A percentile compares a stretch with the other conserved stretches of the same genome.
Evolutionary conservation across 2,797 vertebrate species (phyloP).

Genomic region (Trematomus bernacchii): DNA sequence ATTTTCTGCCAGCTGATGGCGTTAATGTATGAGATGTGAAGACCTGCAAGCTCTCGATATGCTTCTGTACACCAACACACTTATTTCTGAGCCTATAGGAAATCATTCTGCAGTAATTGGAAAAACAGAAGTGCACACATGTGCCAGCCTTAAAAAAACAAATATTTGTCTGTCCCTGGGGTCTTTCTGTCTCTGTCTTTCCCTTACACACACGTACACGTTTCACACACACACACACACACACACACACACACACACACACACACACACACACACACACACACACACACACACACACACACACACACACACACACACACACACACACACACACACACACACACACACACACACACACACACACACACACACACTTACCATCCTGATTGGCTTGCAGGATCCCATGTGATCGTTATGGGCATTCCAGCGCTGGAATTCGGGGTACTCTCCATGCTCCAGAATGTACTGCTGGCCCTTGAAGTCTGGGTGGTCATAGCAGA

Average conservation of each 20-base stretch:
- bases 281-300: constrained; percentile 20
- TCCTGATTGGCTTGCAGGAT: constrained; percentile 90
- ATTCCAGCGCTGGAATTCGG: constrained; percentile 93
- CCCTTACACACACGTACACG: not conserved
- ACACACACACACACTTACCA: constrained; percentile 79
- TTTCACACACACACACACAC: constrained; percentile 20
- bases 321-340: constrained; percentile 17
- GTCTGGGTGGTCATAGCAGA: constrained; percentile 93
- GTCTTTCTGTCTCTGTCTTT: constrained; percentile 20
- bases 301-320: constrained; percentile 17
- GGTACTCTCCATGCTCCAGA: constrained; percentile 93
- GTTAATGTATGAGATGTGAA: not conserved
- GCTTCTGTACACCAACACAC: not conserved
- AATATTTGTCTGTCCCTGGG: constrained; percentile 47
- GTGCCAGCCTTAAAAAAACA: too few relatives aligned
- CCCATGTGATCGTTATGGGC: constrained; percentile 93
- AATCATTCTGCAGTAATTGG: not conserved
- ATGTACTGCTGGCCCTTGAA: constrained; percentile 94
- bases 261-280: constrained; percentile 19
- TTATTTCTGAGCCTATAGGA: not conserved
- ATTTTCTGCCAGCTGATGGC: constrained; percentile 20
- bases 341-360: constrained; percentile 20
- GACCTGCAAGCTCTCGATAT: not conserved
- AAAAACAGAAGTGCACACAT: constrained; percentile 28
- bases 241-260: constrained; percentile 15